Conservation (phyloP, 2,888 invertebrate species). For the Ectobius pallidus region DNA sequence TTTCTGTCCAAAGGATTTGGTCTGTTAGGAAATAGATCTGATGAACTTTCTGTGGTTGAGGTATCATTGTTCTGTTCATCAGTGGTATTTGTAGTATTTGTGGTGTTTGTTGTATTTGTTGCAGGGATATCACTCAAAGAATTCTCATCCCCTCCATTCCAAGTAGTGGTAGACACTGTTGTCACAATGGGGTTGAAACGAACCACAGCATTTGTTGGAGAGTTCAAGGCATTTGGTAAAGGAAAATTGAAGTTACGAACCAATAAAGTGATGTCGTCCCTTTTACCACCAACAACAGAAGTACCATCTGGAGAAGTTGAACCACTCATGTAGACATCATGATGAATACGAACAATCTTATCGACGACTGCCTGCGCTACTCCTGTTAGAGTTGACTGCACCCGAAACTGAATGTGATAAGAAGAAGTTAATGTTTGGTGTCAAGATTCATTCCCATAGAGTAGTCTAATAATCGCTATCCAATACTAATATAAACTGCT, state of each 20-base stretch:
- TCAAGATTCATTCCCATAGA: background rate
- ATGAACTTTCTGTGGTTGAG: constrained; percentile 51
- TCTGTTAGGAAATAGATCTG: constrained; percentile 51
- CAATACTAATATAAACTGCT: too few relatives aligned
- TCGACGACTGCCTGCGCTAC: constrained; percentile 88
- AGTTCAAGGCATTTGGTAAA: constrained; percentile 63
- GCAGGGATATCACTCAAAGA: constrained; percentile 33
- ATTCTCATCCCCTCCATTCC: constrained; percentile 33
- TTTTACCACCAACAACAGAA: constrained; percentile 56
- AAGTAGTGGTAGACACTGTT: constrained; percentile 47
- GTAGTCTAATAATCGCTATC: too few relatives aligned
- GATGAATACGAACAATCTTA: constrained; percentile 82
- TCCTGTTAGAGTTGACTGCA: constrained; percentile 76
- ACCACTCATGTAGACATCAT: constrained; percentile 72
- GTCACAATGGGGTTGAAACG: constrained; percentile 69
- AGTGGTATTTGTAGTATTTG: constrained; percentile 49
- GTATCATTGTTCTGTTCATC: constrained; percentile 66
- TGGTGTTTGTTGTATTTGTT: constrained; percentile 51
- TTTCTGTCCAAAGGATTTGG: constrained; percentile 61
- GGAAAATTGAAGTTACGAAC: constrained; percentile 87
- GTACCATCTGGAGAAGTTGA: constrained; percentile 46
- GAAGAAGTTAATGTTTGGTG: background rate
- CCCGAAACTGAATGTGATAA: constrained; percentile 73
- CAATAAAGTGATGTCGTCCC: constrained; percentile 84
- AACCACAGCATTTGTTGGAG: constrained; percentile 61